Percentiles rank a stretch among this genome's conserved stretches.
Conservation (phyloP, 92 coral and sea anemone genomes). For the Epizoanthus fatuus region DNA sequence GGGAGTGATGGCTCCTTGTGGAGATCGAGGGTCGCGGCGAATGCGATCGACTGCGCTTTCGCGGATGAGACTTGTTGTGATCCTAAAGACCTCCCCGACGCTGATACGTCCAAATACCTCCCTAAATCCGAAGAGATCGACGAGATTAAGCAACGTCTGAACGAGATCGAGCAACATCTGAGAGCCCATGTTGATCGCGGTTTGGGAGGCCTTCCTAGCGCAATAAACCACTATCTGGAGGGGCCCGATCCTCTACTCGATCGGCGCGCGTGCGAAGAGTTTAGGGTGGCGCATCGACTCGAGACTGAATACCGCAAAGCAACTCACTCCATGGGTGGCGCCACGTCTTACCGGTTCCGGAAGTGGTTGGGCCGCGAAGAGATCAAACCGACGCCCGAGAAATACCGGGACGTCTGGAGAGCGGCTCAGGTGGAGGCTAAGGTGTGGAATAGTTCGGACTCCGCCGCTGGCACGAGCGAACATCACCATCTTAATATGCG, state of each 20-base stretch:
- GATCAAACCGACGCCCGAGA: slow-evolving; percentile 47
- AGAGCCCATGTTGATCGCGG: too few species aligned
- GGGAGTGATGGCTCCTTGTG: slow-evolving; percentile 38
- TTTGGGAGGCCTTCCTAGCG: too few species aligned
- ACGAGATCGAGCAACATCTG: too few species aligned
- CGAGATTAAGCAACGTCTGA: too few species aligned
- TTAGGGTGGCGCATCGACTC: too few species aligned
- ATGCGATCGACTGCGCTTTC: slow-evolving; percentile 45
- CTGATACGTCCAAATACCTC: too few species aligned
- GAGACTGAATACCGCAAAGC: slow-evolving; percentile 45
- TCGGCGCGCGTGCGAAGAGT: too few species aligned
- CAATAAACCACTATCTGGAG: too few species aligned
- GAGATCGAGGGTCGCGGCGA: not conserved
- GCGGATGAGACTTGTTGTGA: slow-evolving; percentile 4
- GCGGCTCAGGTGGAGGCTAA: slow-evolving; percentile 46
- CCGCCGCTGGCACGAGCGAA: slow-evolving; percentile 4
- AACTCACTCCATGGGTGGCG: slow-evolving; percentile 52
- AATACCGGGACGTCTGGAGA: slow-evolving; percentile 41
- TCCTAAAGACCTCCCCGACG: too few species aligned
- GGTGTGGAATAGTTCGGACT: slow-evolving; percentile 55
- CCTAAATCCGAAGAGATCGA: too few species aligned
- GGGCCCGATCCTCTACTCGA: too few species aligned
- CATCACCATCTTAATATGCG: slow-evolving; percentile 51
- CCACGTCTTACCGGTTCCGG: slow-evolving; percentile 35
- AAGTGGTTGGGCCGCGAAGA: slow-evolving; percentile 34